Percentiles rank a stretch among this genome's conserved stretches.
phyloP scores from a whole-genome alignment of 2,113 vertebrate genomes.

The Rattus norvegicus region DNA sequence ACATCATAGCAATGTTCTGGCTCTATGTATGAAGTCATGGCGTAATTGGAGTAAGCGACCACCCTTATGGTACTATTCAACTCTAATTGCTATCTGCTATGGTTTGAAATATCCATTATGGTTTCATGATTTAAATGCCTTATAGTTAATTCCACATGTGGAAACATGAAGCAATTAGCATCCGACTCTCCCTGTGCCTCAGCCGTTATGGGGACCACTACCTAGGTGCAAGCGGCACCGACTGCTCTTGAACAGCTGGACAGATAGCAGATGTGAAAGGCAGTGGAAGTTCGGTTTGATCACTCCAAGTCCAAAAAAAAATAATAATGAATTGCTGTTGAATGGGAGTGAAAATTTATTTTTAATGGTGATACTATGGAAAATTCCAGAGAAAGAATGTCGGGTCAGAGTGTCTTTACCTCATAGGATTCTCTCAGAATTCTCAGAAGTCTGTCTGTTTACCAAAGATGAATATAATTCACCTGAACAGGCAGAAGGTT shows the following conservation, averaged over 20 bases:
- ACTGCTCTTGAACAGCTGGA: slow-evolving; percentile 10
- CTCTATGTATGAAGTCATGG: background rate
- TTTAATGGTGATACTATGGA: slow-evolving; percentile 93
- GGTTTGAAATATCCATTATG: background rate
- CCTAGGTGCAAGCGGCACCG: background rate
- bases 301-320: slow-evolving; percentile 85
- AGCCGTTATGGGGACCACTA: background rate
- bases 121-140: background rate
- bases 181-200: background rate
- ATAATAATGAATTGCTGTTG: slow-evolving; percentile 80
- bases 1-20: background rate
- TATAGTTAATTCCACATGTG: slow-evolving; percentile 10
- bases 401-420: slow-evolving; percentile 85
- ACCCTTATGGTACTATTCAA: background rate
- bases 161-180: background rate
- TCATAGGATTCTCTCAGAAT: slow-evolving; percentile 87
- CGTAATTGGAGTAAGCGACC: background rate
- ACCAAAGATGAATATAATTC: slow-evolving; percentile 89
- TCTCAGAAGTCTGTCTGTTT: slow-evolving; percentile 90
- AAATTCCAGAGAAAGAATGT: slow-evolving; percentile 86
- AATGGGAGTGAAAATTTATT: slow-evolving; percentile 88
- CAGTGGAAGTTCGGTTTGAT: slow-evolving; percentile 89
- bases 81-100: background rate
- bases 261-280: slow-evolving; percentile 90
- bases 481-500: slow-evolving; percentile 92